Percentiles rank a stretch among this genome's conserved stretches.
Conservation (phyloP, 1,140 invertebrate genomes). For the Apocrypta bakeri region DNA sequence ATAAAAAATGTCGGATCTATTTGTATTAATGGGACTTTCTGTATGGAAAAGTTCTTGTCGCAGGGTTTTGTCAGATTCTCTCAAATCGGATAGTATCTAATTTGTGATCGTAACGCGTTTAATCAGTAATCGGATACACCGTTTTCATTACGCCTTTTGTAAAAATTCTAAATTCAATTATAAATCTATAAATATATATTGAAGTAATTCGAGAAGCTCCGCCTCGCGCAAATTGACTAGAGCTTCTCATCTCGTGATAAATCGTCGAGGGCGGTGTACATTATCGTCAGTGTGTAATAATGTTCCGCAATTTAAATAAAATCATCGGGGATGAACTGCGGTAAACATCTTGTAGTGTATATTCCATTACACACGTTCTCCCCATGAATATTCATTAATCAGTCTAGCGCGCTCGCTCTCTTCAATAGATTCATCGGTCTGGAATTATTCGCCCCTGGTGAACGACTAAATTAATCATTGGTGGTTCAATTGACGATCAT, state of each 20-base stretch:
- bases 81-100: no score
- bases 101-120: no score
- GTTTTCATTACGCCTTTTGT: no score
- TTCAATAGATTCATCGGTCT: not conserved
- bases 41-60: no score
- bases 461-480: slow-evolving; percentile 20
- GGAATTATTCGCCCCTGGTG: not conserved
- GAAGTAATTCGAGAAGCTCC: not conserved
- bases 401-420: not conserved
- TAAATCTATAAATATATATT: not conserved
- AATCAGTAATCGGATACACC: no score
- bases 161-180: slow-evolving; percentile 1
- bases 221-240: not conserved
- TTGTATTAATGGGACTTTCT: no score
- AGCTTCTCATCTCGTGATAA: slow-evolving; percentile 10
- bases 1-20: no score
- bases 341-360: not conserved
- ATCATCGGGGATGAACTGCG: slow-evolving; percentile 10
- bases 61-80: no score
- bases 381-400: slow-evolving; percentile 25
- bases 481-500: slow-evolving; percentile 4
- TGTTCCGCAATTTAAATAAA: slow-evolving; percentile 6
- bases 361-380: not conserved
- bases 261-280: not conserved
- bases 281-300: not conserved